Conservation (phyloP, 2,888 invertebrate species). For the Hirudinaria manillensis region DNA sequence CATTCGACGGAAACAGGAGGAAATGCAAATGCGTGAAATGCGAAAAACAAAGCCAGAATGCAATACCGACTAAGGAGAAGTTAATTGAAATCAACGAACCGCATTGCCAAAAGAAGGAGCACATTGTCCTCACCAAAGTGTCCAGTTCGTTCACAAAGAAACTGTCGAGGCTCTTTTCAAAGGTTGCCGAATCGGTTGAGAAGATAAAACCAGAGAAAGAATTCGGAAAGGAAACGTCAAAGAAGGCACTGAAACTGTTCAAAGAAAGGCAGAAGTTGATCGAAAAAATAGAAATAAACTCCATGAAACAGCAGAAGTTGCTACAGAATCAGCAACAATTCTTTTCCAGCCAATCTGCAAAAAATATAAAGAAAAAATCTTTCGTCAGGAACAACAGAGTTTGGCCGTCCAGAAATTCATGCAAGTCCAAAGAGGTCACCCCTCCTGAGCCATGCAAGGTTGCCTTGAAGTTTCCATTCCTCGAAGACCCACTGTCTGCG, state of each 20-base stretch:
- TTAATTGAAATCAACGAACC: too few species aligned
- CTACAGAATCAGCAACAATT: not conserved
- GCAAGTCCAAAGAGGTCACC: not conserved
- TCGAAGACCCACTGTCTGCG: not conserved
- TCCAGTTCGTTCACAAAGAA: not conserved
- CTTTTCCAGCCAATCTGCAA: not conserved
- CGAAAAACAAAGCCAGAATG: too few species aligned
- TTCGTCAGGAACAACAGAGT: not conserved
- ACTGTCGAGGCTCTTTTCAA: not conserved
- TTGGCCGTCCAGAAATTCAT: not conserved
- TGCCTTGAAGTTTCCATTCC: not conserved
- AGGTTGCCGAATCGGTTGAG: not conserved
- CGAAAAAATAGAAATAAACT: slow-evolving; percentile 2
- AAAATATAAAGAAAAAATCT: not conserved
- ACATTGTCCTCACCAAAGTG: not conserved
- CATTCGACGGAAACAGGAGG: too few species aligned
- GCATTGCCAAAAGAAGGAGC: not conserved
- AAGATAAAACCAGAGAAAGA: not conserved
- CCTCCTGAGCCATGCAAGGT: not conserved
- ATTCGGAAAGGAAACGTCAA: not conserved
- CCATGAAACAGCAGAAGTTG: not conserved
- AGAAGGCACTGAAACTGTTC: not conserved
- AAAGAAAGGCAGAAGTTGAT: slow-evolving; percentile 1
- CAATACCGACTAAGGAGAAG: too few species aligned
- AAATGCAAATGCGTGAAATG: too few species aligned